phyloP scores from a whole-genome alignment of 2,888 invertebrate genomes.

The Machimus rusticus region DNA sequence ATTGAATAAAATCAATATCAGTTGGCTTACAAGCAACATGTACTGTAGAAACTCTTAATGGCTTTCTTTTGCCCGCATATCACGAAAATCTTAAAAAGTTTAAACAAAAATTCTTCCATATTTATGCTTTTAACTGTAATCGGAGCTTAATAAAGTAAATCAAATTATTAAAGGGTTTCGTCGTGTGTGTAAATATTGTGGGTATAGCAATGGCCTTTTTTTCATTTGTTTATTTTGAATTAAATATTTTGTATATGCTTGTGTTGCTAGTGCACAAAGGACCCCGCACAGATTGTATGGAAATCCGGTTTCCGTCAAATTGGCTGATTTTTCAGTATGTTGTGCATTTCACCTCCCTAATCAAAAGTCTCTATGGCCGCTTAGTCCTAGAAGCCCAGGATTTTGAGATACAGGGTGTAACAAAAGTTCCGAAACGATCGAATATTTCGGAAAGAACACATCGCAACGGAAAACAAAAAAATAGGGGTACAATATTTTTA shows the following conservation, averaged over 20 bases:
- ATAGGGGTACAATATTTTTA: too few species aligned
- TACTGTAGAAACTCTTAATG: not conserved
- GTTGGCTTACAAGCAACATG: not conserved
- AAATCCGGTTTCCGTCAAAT: too few species aligned
- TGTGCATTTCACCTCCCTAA: too few species aligned
- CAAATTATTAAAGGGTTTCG: not conserved
- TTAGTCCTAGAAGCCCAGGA: too few species aligned
- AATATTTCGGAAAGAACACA: too few species aligned
- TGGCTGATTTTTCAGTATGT: too few species aligned
- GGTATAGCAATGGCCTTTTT: not conserved
- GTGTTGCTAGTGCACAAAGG: not conserved
- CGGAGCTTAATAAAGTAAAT: not conserved
- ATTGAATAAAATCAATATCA: not conserved
- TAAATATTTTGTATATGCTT: not conserved
- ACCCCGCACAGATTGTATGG: too few species aligned
- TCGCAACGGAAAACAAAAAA: too few species aligned
- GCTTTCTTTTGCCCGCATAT: not conserved
- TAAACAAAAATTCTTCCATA: not conserved
- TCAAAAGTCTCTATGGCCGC: too few species aligned
- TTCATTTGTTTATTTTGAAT: not conserved
- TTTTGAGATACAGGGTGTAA: too few species aligned
- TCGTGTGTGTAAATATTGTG: not conserved
- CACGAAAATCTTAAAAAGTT: not conserved
- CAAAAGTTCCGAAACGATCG: too few species aligned
- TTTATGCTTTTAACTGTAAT: not conserved